Conservation (phyloP, 1,140 invertebrate species). For the Sarcophaga bullata region DNA sequence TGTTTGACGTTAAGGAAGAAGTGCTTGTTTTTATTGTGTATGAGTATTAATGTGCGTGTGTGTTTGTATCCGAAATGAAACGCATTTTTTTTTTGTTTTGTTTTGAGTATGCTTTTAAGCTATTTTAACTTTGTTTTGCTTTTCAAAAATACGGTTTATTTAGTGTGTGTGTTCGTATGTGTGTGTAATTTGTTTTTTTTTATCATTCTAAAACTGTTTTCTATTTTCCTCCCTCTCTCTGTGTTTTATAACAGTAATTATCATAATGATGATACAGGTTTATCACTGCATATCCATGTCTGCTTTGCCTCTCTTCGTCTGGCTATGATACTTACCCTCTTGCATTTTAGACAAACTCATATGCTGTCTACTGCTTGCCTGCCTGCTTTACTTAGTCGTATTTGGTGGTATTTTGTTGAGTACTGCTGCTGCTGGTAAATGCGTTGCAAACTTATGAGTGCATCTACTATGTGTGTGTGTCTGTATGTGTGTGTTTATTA, state of each 20-base stretch:
- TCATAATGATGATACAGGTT: constrained; percentile 4
- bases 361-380: too few relatives aligned
- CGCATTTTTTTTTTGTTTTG: constrained; percentile 1
- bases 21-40: background rate
- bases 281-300: background rate
- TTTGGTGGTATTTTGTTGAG: too few relatives aligned
- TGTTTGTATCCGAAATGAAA: background rate
- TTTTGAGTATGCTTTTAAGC: background rate
- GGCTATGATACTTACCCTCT: background rate
- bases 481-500: too few relatives aligned
- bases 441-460: too few relatives aligned
- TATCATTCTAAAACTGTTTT: background rate
- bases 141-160: background rate
- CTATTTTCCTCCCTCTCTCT: too few relatives aligned
- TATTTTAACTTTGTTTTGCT: background rate
- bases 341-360: too few relatives aligned
- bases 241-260: background rate
- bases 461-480: too few relatives aligned
- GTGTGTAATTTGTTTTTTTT: background rate
- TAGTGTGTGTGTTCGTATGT: background rate
- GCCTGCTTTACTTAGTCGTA: too few relatives aligned
- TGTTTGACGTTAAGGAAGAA: background rate
- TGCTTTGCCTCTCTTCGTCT: background rate
- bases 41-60: background rate
- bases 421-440: too few relatives aligned